Percentiles rank a stretch among this genome's conserved stretches.
Evolutionary conservation across 2,797 vertebrate species (phyloP).

Genomic region (Chaunax sp.): DNA sequence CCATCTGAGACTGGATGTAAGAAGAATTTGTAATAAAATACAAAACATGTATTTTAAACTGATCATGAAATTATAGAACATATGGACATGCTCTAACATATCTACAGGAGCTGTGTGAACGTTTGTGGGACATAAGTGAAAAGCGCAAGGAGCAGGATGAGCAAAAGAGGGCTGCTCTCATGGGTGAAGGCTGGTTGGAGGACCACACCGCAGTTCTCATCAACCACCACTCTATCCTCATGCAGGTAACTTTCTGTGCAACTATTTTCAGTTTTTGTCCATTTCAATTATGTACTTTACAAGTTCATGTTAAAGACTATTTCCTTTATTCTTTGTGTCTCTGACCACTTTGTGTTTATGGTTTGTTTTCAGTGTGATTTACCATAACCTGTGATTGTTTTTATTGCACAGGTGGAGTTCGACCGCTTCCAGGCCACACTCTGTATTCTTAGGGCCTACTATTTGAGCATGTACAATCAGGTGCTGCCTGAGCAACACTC

Average conservation of each 20-base stretch:
- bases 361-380: not conserved
- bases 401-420: conserved; percentile 86
- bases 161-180: conserved; percentile 80
- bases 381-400: conserved; percentile 8
- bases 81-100: conserved; percentile 7
- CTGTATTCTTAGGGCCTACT: conserved; percentile 88
- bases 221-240: conserved; percentile 89
- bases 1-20: conserved; percentile 91
- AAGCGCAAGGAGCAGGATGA: conserved; percentile 86
- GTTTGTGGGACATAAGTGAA: conserved; percentile 90
- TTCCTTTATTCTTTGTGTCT: not conserved
- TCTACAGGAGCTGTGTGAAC: conserved; percentile 87
- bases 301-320: not conserved
- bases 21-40: not conserved
- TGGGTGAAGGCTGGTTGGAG: conserved; percentile 86
- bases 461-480: conserved; percentile 83
- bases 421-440: conserved; percentile 89
- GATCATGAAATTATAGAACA: not conserved
- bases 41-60: conserved; percentile 1
- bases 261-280: not conserved
- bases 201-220: conserved; percentile 79
- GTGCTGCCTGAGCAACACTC: conserved; percentile 63
- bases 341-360: not conserved
- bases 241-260: conserved; percentile 81
- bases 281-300: conserved; percentile 2